phyloP scores from a whole-genome alignment of 2,888 invertebrate genomes.

The Diplazon laetatorius region DNA sequence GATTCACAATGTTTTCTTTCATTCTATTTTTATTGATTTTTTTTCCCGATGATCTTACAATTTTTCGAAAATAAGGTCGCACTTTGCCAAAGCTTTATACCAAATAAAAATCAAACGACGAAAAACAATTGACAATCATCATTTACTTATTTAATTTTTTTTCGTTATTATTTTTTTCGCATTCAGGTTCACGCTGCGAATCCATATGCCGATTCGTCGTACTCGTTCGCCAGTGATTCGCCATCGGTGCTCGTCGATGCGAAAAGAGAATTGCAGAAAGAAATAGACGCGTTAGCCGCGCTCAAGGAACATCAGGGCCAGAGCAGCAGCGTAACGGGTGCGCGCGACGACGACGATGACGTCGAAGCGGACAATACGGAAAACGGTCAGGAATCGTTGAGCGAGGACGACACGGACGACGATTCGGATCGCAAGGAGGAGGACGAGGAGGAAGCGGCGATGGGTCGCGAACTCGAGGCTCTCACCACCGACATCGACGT shows the following conservation, averaged over 20 bases:
- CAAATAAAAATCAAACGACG: too few species aligned
- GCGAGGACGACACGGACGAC: conserved; percentile 84
- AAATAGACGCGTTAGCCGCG: conserved; percentile 84
- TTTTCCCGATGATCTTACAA: too few species aligned
- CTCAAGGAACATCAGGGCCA: conserved; percentile 78
- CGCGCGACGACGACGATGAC: conserved; percentile 83
- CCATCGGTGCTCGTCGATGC: conserved; percentile 89
- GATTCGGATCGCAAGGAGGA: conserved; percentile 86
- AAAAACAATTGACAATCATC: too few species aligned
- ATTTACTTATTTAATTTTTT: too few species aligned
- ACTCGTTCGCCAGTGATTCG: conserved; percentile 86
- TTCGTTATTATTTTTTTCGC: conserved; percentile 37
- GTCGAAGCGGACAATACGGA: conserved; percentile 84
- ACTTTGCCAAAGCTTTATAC: too few species aligned
- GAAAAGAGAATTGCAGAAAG: conserved; percentile 90
- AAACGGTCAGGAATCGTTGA: conserved; percentile 85
- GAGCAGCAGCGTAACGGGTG: conserved; percentile 80
- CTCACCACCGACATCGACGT: conserved; percentile 97
- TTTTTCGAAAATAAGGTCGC: too few species aligned
- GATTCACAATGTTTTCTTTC: not conserved
- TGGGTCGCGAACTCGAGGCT: conserved; percentile 92
- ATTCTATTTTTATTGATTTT: not conserved
- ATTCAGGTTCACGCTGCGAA: conserved; percentile 76
- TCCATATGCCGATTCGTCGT: conserved; percentile 83
- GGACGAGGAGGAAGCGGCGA: conserved; percentile 84